Conservation (phyloP, 2,888 invertebrate genomes). For the Phyllotreta cruciferae region DNA sequence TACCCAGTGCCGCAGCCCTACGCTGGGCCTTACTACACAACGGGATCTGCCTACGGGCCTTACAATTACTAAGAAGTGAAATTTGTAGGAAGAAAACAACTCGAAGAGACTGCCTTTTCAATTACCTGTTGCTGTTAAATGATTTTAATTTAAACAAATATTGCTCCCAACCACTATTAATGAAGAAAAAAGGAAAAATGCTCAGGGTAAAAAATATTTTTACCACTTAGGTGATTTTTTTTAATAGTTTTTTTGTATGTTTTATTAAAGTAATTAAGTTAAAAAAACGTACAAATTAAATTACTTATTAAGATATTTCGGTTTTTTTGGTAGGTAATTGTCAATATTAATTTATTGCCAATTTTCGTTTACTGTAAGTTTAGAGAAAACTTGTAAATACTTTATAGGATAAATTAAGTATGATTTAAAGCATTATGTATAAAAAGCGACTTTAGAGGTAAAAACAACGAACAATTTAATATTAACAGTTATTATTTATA, state of each 20-base stretch:
- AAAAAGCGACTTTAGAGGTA: slow-evolving; percentile 14
- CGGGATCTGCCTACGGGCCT: slow-evolving; percentile 91
- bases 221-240: slow-evolving; percentile 25
- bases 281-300: background rate
- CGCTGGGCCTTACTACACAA: slow-evolving; percentile 86
- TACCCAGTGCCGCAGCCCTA: slow-evolving; percentile 82
- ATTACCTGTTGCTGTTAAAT: slow-evolving; percentile 17
- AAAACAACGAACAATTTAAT: slow-evolving; percentile 24
- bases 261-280: background rate
- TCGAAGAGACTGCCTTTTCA: slow-evolving; percentile 37
- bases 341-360: background rate
- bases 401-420: slow-evolving; percentile 5
- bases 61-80: slow-evolving; percentile 80
- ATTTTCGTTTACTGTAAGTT: background rate
- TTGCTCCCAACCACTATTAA: slow-evolving; percentile 8
- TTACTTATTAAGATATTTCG: slow-evolving; percentile 4
- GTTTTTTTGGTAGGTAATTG: slow-evolving; percentile 6
- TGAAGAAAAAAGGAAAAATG: slow-evolving; percentile 12
- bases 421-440: background rate
- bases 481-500: slow-evolving; percentile 30
- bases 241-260: slow-evolving; percentile 1
- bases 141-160: slow-evolving; percentile 2
- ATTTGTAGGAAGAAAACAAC: slow-evolving; percentile 27
- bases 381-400: background rate
- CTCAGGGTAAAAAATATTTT: slow-evolving; percentile 28